phyloP scores from a whole-genome alignment of 2,113 vertebrate species.

The Nesospiza acunhae region DNA sequence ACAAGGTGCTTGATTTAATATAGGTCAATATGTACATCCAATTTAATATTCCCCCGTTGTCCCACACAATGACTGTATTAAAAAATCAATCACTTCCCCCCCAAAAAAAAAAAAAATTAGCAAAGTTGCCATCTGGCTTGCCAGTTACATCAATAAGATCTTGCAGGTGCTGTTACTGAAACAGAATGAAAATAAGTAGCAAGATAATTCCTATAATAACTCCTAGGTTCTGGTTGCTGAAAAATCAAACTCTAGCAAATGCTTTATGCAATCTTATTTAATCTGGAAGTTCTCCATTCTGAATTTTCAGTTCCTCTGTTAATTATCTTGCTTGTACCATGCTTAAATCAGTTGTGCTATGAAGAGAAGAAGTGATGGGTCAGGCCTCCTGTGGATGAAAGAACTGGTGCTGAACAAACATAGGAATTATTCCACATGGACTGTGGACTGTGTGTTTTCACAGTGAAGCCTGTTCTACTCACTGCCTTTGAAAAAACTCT shows the following conservation, averaged over 20 bases:
- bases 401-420: not conserved
- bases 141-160: constrained; percentile 28
- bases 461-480: not conserved
- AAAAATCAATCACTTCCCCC: not conserved
- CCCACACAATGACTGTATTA: not conserved
- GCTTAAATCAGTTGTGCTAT: not conserved
- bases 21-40: not conserved
- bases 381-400: not conserved
- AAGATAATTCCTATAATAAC: constrained; percentile 9
- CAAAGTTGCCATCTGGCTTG: constrained; percentile 39
- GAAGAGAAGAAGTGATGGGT: not conserved
- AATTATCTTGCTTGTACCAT: not conserved
- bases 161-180: constrained; percentile 18
- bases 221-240: not conserved
- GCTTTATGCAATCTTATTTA: not conserved
- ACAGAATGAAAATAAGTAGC: constrained; percentile 9
- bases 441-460: not conserved
- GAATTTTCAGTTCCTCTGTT: not conserved
- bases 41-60: constrained; percentile 18
- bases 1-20: not conserved
- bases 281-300: not conserved
- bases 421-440: not conserved
- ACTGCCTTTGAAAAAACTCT: not conserved
- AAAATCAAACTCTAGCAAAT: constrained; percentile 8
- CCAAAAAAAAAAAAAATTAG: not conserved